These are phyloP conservation scores for Tribolium castaneum DNA, from an alignment of 1,140 invertebrate genomes.

Conservation along the genomic window DNA sequence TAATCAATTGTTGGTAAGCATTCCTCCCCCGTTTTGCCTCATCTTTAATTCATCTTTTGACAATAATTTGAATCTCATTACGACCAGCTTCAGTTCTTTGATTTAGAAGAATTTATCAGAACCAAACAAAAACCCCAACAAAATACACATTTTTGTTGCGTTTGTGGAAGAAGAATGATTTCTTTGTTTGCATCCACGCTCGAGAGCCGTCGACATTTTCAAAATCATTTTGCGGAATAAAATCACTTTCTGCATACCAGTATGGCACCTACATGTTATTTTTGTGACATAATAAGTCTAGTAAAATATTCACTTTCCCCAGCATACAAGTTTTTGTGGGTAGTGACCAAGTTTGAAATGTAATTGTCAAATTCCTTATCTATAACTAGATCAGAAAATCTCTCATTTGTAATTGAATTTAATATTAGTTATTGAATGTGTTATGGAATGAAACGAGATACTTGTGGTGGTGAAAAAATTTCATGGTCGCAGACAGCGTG, in stretches of 20 bases:
- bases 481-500: slow-evolving; percentile 11
- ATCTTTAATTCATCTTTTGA: not conserved
- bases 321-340: slow-evolving; percentile 31
- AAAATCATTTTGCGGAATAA: not conserved
- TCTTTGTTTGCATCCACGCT: not conserved
- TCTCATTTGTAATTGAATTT: not conserved
- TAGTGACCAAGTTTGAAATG: slow-evolving; percentile 15
- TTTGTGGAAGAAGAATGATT: not conserved
- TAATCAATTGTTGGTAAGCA: not conserved
- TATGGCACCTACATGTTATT: slow-evolving; percentile 11
- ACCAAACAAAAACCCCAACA: too few relatives aligned
- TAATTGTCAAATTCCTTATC: slow-evolving; percentile 33
- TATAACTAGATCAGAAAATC: slow-evolving; percentile 2
- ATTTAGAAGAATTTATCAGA: too few relatives aligned
- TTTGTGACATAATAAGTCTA: slow-evolving; percentile 14
- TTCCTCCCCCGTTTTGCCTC: not conserved
- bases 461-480: slow-evolving; percentile 25
- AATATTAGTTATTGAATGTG: not conserved
- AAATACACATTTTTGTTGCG: too few relatives aligned
- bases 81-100: too few relatives aligned
- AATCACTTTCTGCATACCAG: not conserved
- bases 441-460: slow-evolving; percentile 14
- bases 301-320: slow-evolving; percentile 31
- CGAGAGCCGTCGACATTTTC: not conserved
- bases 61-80: not conserved